Evolutionary conservation across 2,113 vertebrate genomes (phyloP).

Genomic region (Varanus salvator): DNA sequence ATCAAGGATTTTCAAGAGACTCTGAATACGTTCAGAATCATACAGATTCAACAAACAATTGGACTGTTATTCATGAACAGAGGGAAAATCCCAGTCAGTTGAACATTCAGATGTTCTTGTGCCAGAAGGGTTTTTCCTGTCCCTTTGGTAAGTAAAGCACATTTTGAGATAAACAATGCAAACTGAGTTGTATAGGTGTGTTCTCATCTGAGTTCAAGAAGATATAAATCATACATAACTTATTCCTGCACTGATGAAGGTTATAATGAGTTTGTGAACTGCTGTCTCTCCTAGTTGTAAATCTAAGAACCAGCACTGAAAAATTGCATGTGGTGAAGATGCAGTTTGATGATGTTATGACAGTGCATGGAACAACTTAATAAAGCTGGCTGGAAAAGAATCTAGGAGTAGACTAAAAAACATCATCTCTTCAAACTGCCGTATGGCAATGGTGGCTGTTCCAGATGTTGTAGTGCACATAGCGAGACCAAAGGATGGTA

Average conservation of each 20-base stretch:
- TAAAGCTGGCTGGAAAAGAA: conserved; percentile 18
- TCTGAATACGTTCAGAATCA: neutral
- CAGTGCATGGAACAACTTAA: conserved; percentile 1
- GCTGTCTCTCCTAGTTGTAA: conserved; percentile 8
- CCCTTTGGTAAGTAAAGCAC: conserved; percentile 14
- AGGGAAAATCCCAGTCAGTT: neutral
- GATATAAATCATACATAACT: conserved; percentile 34
- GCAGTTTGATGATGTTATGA: neutral
- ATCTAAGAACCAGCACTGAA: conserved; percentile 16
- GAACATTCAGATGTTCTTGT: neutral
- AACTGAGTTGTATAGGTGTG: conserved; percentile 24
- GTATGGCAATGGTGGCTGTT: neutral
- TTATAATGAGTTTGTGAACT: conserved; percentile 39
- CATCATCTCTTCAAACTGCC: neutral
- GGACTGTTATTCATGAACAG: neutral
- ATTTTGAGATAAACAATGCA: conserved; percentile 29
- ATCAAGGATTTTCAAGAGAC: neutral
- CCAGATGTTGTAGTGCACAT: neutral
- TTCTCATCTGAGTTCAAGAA: conserved; percentile 11
- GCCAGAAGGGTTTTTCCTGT: neutral
- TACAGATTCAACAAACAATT: too few species aligned
- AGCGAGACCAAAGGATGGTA: neutral
- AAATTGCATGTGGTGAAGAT: neutral
- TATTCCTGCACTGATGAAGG: conserved; percentile 34
- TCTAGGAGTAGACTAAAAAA: neutral